Evolutionary conservation across 1,140 invertebrate species (phyloP).

Genomic region (Bombus picipes): DNA sequence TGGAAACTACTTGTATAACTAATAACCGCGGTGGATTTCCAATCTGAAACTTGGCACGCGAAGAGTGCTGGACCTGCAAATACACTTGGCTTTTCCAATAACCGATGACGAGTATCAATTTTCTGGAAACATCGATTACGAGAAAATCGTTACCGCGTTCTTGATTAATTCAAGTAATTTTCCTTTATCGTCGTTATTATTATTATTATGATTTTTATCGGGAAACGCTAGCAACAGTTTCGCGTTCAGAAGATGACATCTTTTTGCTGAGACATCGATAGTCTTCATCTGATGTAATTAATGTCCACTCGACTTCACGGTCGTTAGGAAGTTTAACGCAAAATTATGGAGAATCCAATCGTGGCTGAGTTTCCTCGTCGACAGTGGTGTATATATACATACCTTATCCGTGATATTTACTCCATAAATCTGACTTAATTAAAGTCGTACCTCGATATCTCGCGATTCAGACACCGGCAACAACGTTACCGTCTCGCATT

Average conservation of each 20-base stretch:
- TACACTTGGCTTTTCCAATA: slow-evolving; percentile 27
- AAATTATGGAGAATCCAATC: slow-evolving; percentile 50
- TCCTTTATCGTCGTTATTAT: background rate
- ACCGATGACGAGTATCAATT: slow-evolving; percentile 19
- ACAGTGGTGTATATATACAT: background rate
- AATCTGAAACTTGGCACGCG: slow-evolving; percentile 69
- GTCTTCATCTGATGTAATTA: background rate
- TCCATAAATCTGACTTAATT: slow-evolving; percentile 63
- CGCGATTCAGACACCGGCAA: slow-evolving; percentile 53
- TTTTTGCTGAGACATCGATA: background rate
- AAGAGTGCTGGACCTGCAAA: slow-evolving; percentile 43
- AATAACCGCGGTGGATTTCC: slow-evolving; percentile 77
- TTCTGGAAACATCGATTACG: background rate
- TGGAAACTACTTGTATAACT: slow-evolving; percentile 79
- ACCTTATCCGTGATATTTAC: slow-evolving; percentile 36
- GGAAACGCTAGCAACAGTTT: background rate
- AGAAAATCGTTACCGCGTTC: background rate
- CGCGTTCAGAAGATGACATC: background rate
- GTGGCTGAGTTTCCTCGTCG: slow-evolving; percentile 1
- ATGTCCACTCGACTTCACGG: slow-evolving; percentile 21
- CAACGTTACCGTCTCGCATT: slow-evolving; percentile 60
- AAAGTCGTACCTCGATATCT: slow-evolving; percentile 60
- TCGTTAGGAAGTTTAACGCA: slow-evolving; percentile 27
- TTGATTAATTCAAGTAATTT: background rate
- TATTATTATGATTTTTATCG: background rate